Conservation (phyloP, 2,797 vertebrate genomes). For the Phoxinus dragarum region DNA sequence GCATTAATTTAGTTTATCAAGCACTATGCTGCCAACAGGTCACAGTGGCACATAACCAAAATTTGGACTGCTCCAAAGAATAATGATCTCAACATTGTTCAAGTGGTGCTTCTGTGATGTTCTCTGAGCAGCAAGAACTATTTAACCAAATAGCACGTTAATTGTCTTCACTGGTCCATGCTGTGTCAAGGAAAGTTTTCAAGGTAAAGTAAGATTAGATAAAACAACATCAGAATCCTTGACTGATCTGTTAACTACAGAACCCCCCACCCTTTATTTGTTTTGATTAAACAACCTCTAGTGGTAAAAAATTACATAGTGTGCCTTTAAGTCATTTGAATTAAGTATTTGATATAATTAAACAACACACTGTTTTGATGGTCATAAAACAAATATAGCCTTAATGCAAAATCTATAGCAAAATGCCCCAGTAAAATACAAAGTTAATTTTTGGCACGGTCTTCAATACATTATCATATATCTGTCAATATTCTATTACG, state of each 20-base stretch:
- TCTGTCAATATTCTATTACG: not conserved
- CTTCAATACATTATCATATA: not conserved
- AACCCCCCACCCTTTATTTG: too few species aligned
- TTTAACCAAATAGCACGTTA: conserved; percentile 50
- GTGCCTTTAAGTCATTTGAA: not conserved
- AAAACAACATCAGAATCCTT: not conserved
- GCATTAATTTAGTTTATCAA: conserved; percentile 55
- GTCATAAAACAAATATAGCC: not conserved
- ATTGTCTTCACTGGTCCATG: conserved; percentile 52
- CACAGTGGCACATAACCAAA: conserved; percentile 10
- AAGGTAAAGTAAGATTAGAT: not conserved
- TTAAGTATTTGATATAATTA: not conserved
- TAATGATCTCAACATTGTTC: conserved; percentile 47
- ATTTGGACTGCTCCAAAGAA: conserved; percentile 36
- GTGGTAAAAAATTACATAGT: too few species aligned
- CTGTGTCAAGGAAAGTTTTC: conserved; percentile 14
- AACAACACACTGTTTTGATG: not conserved
- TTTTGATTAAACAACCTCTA: too few species aligned
- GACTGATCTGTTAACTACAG: not conserved
- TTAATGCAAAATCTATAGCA: too few species aligned
- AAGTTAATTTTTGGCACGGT: not conserved
- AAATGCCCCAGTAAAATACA: not conserved
- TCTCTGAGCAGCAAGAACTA: conserved; percentile 44
- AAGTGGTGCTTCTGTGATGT: conserved; percentile 28
- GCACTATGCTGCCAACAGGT: conserved; percentile 34